Base-by-base conservation (phyloP, 1,140 invertebrate species). In the Drosophila bifasciata region DNA sequence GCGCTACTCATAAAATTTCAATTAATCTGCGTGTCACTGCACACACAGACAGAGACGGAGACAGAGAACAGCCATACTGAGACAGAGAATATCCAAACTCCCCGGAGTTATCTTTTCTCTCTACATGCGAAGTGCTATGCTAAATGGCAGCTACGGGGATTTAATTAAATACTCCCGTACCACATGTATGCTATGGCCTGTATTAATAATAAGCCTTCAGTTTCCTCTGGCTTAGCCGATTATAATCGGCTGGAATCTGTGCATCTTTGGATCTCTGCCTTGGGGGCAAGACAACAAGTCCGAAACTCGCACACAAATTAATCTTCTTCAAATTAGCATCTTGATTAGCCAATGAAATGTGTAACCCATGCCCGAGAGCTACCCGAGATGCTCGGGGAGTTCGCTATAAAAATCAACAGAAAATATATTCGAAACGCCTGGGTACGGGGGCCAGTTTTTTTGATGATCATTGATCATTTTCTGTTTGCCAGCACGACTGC, bases 301-400 rank as follows among this genome's bases (percentile, higher is more conserved):
- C 15, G 41, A 58, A 80, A 88, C 78, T 88, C 70, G 75, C 62
- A 69, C 63, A 83, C 79, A 68, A 88, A 90, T 90, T 90, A 90
- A 90, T 90, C 86, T 86, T 90, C 86, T 83, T 86, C 86, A 90
- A 90, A 90, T 90, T 90, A 90, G 86, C 86, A 90, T 90, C 86
- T 90, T 90, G 86, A 90, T 90, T 90, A 89, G 75, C 83, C 83
- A 88, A 88, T 88, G 83, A 88, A 88, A 88, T 88, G 84, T 88
- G 83, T 86, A 86, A 88, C 73, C 83, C 81, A 77, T 68, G 61
- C 80, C 72, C 50, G 40, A 56, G 70, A 60, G 45, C 32, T 36
- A 36, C 11, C 32, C 32, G 32, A 36, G 11, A 36, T 36, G n/a
- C 32, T 36, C 32, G 32, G 59, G 40, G 36, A 60, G 73, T 76